Percentiles rank a stretch among this genome's conserved stretches.
phyloP scores from a whole-genome alignment of 2,113 vertebrate genomes.

The Agelaius tricolor region DNA sequence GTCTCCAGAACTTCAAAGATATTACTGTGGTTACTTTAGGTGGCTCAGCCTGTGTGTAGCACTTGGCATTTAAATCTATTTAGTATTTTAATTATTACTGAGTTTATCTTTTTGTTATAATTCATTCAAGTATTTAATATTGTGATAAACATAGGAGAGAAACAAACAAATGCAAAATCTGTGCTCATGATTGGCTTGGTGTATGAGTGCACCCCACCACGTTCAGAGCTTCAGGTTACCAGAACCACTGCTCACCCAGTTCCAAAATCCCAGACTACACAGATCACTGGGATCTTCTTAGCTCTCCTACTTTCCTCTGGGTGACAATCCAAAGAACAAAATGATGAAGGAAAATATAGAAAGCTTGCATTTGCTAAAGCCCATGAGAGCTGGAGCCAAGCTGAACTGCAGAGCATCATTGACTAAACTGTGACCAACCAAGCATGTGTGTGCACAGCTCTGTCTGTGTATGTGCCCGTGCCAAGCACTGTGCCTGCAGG shows the following conservation, averaged over 20 bases:
- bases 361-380: neutral
- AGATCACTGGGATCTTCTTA: neutral
- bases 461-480: neutral
- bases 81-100: too few relatives aligned
- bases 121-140: too few relatives aligned
- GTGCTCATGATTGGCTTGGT: too few relatives aligned
- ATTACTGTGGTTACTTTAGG: too few relatives aligned
- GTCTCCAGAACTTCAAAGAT: too few relatives aligned
- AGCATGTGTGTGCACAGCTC: neutral
- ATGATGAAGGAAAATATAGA: neutral
- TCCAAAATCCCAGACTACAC: neutral
- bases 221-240: too few relatives aligned
- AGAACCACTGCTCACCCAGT: neutral
- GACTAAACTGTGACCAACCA: neutral
- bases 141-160: too few relatives aligned
- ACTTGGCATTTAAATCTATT: too few relatives aligned
- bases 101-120: too few relatives aligned
- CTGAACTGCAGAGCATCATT: neutral
- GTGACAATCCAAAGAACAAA: neutral
- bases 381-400: neutral
- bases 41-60: too few relatives aligned
- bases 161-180: too few relatives aligned
- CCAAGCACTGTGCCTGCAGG: neutral
- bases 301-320: neutral
- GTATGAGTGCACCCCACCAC: too few relatives aligned